These are phyloP conservation scores for Poecilus cupreus DNA, from an alignment of 2,888 invertebrate species.

Conservation along the genomic window DNA sequence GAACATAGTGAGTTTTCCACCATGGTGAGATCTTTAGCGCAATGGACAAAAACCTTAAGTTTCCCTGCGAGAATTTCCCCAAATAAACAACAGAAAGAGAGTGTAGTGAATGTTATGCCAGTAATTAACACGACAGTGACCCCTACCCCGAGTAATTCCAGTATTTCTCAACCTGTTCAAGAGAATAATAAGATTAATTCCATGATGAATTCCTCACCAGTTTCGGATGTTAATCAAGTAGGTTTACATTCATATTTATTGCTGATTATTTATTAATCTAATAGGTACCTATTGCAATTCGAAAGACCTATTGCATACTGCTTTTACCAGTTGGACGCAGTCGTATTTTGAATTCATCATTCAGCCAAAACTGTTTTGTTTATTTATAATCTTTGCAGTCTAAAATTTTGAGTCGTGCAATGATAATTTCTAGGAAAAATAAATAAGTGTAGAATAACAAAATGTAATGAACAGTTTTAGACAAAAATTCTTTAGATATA, in stretches of 20 bases:
- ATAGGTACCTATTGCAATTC: too few relatives aligned
- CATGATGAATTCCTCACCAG: slow-evolving; percentile 68
- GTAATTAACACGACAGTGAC: slow-evolving; percentile 74
- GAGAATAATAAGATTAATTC: slow-evolving; percentile 70
- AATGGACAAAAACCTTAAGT: slow-evolving; percentile 94
- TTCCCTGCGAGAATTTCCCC: slow-evolving; percentile 90
- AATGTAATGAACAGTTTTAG: too few relatives aligned
- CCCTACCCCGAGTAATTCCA: slow-evolving; percentile 76
- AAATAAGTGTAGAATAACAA: too few relatives aligned
- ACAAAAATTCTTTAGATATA: too few relatives aligned
- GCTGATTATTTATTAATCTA: background rate
- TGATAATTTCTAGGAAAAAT: too few relatives aligned
- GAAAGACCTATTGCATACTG: too few relatives aligned
- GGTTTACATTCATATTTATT: background rate
- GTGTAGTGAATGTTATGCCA: slow-evolving; percentile 77
- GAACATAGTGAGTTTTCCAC: slow-evolving; percentile 64
- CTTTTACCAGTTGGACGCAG: too few relatives aligned
- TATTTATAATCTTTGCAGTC: too few relatives aligned
- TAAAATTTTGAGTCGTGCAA: too few relatives aligned
- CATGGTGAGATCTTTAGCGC: slow-evolving; percentile 91
- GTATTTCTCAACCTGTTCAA: slow-evolving; percentile 66
- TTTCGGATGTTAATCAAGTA: slow-evolving; percentile 66
- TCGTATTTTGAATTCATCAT: too few relatives aligned
- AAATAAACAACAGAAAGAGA: slow-evolving; percentile 85
- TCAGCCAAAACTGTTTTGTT: too few relatives aligned